Percentiles rank a stretch among this genome's conserved stretches.
Evolutionary conservation across 2,113 vertebrate species (phyloP).

Genomic region (Alouatta palliata): DNA sequence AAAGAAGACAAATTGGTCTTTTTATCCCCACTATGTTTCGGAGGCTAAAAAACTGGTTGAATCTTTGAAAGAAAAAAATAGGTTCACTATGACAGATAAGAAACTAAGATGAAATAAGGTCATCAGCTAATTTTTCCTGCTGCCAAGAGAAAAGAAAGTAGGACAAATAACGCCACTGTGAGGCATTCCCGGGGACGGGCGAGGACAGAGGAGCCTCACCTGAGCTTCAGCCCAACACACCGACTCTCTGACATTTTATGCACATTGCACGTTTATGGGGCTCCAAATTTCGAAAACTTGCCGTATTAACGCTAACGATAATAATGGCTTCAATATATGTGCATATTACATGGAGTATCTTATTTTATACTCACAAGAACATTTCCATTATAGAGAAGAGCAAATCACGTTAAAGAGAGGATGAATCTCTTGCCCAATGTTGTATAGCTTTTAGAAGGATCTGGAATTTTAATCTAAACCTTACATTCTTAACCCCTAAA

Average conservation of each 20-base stretch:
- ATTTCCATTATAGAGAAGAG: not conserved
- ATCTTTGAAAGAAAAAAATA: not conserved
- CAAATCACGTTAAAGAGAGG: not conserved
- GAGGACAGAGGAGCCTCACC: accelerated
- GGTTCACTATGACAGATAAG: not conserved
- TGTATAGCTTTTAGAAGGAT: not conserved
- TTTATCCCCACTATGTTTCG: not conserved
- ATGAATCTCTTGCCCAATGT: not conserved
- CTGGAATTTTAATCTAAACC: not conserved
- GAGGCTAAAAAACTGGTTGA: not conserved
- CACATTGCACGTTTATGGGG: not conserved
- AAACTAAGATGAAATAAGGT: not conserved
- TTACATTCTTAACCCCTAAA: not conserved
- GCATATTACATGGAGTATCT: not conserved
- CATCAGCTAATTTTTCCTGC: not conserved
- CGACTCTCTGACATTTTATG: accelerated
- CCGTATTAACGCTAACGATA: not conserved
- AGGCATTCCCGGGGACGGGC: not conserved
- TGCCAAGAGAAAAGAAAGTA: not conserved
- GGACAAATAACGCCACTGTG: not conserved
- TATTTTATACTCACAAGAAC: not conserved
- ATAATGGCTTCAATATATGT: not conserved
- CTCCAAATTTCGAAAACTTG: not conserved
- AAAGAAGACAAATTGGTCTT: not conserved
- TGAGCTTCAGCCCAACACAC: not conserved